Base-by-base conservation (phyloP, 2,888 invertebrate species). In the Chrysomela aeneicollis region DNA sequence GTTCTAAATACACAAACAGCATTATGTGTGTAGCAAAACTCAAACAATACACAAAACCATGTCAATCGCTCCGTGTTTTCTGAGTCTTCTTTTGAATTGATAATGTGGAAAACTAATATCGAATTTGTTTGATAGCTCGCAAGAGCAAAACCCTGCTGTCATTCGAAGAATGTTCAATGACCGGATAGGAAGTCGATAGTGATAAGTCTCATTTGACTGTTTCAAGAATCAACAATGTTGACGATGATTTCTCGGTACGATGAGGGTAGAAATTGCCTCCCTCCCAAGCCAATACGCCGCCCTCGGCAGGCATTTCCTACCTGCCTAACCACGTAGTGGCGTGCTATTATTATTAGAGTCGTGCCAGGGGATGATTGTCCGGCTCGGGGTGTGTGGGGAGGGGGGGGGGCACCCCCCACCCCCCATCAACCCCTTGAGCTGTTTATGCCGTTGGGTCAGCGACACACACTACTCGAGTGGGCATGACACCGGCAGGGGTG, bases 301-400 rank as follows among this genome's bases (percentile, higher is more conserved):
- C 12, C 18, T 22, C 10, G 55, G 15, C 17, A 21, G 18, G 50
- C 55, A 55, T 55, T 55, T 61, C 55, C 61, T 61, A 61, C 61
- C 61, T 61, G 55, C 61, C 50, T n/a, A 9, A n/a, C 54, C 30
- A 61, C 47, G 55, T 37, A n/a, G 50, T 42, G 55, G 55, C 55
- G 22, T 35, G 61, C 47, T 47, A 50, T 55, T 61, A 55, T 61
- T 55, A 46, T 42, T 42, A 47, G 5, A 57, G 47, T 26, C 47
- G 47, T 57, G 57, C 22, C 37, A 57, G 46, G 57, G 46, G 9
- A 26, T 21, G 19, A 57, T 57, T 57, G 42, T 35, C 26, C 18
- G 9, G 42, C 42, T 42, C 15, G 42, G 42, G 42, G 42, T 8
- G 8, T 4, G 35, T 35, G 12, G 35, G 35, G 35, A 12, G 35